Conservation (phyloP, 1,140 invertebrate species). For the Drosophila chauvacae region DNA sequence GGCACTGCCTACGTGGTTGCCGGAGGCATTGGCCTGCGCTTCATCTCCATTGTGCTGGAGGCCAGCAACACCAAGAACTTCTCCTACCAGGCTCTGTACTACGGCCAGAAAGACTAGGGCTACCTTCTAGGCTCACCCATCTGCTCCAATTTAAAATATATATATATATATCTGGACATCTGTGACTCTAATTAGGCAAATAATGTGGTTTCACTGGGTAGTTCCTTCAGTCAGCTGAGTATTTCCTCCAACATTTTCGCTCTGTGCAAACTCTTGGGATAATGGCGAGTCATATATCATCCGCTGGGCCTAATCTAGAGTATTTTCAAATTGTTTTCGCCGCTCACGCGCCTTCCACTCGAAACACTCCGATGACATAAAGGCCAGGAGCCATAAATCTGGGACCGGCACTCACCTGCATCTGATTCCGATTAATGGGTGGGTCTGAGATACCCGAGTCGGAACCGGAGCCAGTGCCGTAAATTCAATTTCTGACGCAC, state of each 20-base stretch:
- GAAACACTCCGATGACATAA: slow-evolving; percentile 6
- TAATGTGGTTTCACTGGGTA: not conserved
- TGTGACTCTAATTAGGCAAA: slow-evolving; percentile 7
- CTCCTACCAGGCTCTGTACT: slow-evolving; percentile 69
- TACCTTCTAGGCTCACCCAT: no score
- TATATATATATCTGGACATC: not conserved
- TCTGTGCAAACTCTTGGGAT: not conserved
- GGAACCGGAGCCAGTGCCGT: slow-evolving; percentile 25
- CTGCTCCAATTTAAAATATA: slow-evolving; percentile 6
- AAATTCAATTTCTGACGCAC: slow-evolving; percentile 11
- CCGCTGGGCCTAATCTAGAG: slow-evolving; percentile 18
- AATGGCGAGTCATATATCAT: slow-evolving; percentile 26
- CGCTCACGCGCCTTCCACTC: slow-evolving; percentile 68
- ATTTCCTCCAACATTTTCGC: not conserved
- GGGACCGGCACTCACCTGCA: slow-evolving; percentile 22
- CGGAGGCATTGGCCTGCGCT: slow-evolving; percentile 78
- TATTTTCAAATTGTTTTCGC: slow-evolving; percentile 39
- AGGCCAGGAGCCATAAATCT: slow-evolving; percentile 53
- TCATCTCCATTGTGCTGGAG: slow-evolving; percentile 76
- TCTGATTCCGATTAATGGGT: slow-evolving; percentile 4
- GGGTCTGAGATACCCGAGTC: not conserved
- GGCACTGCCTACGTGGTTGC: slow-evolving; percentile 76
- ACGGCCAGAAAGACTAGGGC: slow-evolving; percentile 41
- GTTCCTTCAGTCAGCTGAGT: not conserved
- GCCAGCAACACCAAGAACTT: slow-evolving; percentile 66